phyloP scores from a whole-genome alignment of 30 jellyfish, hydroid and myxozoan genomes.

The Pelagia noctiluca region DNA sequence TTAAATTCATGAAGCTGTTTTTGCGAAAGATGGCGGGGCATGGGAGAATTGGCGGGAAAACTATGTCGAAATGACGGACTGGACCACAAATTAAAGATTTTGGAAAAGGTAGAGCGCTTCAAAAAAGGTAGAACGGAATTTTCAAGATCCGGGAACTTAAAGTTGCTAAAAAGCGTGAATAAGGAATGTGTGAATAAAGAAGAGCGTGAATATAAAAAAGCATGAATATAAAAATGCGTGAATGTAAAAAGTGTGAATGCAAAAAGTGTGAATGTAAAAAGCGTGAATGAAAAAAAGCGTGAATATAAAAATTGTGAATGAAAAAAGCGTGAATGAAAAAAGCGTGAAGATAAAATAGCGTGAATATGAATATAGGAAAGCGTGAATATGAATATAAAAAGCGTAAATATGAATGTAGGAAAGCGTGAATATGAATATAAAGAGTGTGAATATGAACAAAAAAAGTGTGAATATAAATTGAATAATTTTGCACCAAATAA shows the following conservation, averaged over 20 bases:
- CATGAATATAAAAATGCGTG: neutral
- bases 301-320: neutral
- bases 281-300: neutral
- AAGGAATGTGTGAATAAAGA: too few species aligned
- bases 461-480: slow-evolving; percentile 16
- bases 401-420: too few species aligned
- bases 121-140: slow-evolving; percentile 24
- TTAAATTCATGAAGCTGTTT: too few species aligned
- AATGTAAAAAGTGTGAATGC: too few species aligned
- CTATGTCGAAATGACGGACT: slow-evolving; percentile 36
- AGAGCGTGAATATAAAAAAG: slow-evolving; percentile 16
- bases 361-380: neutral
- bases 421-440: neutral
- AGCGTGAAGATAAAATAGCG: neutral
- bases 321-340: too few species aligned
- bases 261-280: neutral
- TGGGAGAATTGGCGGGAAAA: slow-evolving; percentile 29
- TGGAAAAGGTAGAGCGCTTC: slow-evolving; percentile 38
- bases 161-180: slow-evolving; percentile 36
- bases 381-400: neutral
- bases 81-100: slow-evolving; percentile 31
- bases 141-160: slow-evolving; percentile 30
- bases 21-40: slow-evolving; percentile 17
- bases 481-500: slow-evolving; percentile 21
- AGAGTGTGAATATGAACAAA: slow-evolving; percentile 1